Conservation (phyloP, 2,797 vertebrate genomes). For the Sebastes taczanowskii region DNA sequence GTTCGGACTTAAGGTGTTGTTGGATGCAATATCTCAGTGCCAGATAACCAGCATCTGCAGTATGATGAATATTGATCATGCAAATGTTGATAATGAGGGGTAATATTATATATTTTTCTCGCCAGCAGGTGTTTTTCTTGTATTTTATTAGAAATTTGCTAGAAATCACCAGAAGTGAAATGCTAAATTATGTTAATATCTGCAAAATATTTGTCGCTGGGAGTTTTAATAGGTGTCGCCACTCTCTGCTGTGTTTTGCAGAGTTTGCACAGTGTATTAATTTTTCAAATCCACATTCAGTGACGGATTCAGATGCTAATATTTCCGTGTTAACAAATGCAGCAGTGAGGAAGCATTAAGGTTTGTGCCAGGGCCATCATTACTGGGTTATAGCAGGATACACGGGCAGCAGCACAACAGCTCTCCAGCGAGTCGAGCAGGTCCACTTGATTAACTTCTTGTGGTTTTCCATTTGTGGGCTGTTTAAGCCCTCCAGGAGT, state of each 20-base stretch:
- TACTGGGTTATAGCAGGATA: slow-evolving; percentile 24
- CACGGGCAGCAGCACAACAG: slow-evolving; percentile 4
- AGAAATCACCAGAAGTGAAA: neutral
- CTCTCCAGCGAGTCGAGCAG: neutral
- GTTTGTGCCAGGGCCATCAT: slow-evolving; percentile 28
- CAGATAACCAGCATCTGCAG: neutral
- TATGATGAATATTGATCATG: slow-evolving; percentile 23
- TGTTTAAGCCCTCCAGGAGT: no score
- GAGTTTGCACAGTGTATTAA: neutral
- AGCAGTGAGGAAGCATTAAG: neutral
- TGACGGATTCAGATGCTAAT: slow-evolving; percentile 12
- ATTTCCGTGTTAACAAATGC: slow-evolving; percentile 31
- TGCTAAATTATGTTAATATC: neutral
- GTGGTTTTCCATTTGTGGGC: slow-evolving; percentile 17
- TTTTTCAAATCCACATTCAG: neutral
- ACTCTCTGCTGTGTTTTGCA: neutral
- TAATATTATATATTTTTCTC: neutral
- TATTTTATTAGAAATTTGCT: slow-evolving; percentile 9
- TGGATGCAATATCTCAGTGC: neutral
- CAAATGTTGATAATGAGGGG: neutral
- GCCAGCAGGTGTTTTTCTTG: slow-evolving; percentile 14
- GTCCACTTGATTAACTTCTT: slow-evolving; percentile 23
- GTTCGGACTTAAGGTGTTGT: neutral
- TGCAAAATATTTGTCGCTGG: neutral
- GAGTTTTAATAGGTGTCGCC: neutral